phyloP scores from a whole-genome alignment of 2,888 invertebrate genomes.

The Leucophenga montana region DNA sequence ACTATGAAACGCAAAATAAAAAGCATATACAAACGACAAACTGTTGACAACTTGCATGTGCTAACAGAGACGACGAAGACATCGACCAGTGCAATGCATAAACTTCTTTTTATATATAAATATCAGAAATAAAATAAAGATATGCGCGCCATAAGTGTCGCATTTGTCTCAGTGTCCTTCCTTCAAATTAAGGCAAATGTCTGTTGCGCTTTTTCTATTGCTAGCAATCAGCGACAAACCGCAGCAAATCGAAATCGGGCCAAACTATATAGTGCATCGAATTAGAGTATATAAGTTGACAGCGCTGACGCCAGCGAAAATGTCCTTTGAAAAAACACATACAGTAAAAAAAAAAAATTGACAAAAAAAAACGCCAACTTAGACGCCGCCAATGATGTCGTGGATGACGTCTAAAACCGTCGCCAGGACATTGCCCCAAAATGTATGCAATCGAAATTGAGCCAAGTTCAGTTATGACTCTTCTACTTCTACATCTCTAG shows the following conservation, averaged over 20 bases:
- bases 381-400: constrained; percentile 21
- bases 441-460: constrained; percentile 58
- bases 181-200: background rate
- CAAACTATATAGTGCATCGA: constrained; percentile 52
- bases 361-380: constrained; percentile 3
- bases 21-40: constrained; percentile 24
- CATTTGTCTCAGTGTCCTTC: constrained; percentile 48
- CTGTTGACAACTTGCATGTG: constrained; percentile 14
- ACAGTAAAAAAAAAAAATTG: no score
- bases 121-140: constrained; percentile 45
- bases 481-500: background rate
- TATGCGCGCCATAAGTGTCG: constrained; percentile 63
- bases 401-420: constrained; percentile 17
- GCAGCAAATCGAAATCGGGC: constrained; percentile 50
- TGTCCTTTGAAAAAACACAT: constrained; percentile 31
- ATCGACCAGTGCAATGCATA: background rate
- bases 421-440: constrained; percentile 64
- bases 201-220: constrained; percentile 19
- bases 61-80: background rate
- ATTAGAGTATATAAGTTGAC: background rate
- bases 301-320: constrained; percentile 8
- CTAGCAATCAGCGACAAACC: constrained; percentile 32
- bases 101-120: constrained; percentile 26
- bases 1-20: no score
- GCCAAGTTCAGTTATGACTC: constrained; percentile 52